phyloP scores from a whole-genome alignment of 2,113 vertebrate genomes.

The Galeopterus variegatus region DNA sequence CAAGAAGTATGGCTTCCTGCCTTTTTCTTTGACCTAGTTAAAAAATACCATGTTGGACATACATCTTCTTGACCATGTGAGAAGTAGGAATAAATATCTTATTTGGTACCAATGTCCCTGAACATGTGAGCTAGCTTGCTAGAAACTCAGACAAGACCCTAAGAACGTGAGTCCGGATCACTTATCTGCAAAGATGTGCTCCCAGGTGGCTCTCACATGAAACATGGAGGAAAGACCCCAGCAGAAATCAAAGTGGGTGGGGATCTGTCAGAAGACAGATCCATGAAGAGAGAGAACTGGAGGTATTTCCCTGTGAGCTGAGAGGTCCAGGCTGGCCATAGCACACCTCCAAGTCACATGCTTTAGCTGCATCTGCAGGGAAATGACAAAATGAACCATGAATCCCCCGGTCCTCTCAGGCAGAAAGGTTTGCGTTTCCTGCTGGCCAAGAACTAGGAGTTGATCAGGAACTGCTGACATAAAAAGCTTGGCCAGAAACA shows the following conservation, averaged over 20 bases:
- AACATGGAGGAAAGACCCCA: neutral
- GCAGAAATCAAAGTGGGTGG: neutral
- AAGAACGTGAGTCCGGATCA: fast-evolving
- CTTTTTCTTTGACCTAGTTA: neutral
- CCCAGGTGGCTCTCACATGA: neutral
- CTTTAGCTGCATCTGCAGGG: neutral
- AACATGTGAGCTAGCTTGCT: neutral
- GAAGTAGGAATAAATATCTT: neutral
- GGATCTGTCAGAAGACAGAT: neutral
- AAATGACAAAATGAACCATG: neutral
- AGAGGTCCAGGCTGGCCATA: neutral
- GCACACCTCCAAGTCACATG: neutral
- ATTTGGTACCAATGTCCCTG: neutral
- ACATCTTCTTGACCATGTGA: neutral
- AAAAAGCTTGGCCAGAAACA: neutral
- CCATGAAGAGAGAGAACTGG: neutral
- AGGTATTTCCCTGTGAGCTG: too few relatives aligned
- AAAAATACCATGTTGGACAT: neutral
- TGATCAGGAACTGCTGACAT: too few relatives aligned
- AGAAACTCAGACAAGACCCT: neutral
- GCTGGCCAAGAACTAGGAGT: neutral
- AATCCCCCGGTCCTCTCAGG: neutral
- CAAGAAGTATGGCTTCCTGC: neutral
- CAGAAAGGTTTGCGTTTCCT: neutral
- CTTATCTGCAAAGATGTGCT: neutral